phyloP scores from a whole-genome alignment of 2,113 vertebrate genomes.

The Platysternon megacephalum region DNA sequence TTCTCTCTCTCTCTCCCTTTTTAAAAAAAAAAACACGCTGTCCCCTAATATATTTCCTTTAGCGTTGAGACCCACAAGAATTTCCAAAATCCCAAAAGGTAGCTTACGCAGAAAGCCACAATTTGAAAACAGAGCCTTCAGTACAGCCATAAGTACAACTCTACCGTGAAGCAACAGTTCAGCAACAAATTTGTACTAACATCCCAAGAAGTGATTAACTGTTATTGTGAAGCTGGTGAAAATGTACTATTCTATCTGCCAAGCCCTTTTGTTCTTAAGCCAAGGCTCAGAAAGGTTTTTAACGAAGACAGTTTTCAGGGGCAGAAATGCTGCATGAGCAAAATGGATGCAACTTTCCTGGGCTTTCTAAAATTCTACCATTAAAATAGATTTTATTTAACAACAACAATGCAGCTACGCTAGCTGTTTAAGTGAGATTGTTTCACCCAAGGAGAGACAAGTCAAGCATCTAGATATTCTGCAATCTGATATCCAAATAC shows the following conservation, averaged over 20 bases:
- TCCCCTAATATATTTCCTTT: background rate
- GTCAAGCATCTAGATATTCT: background rate
- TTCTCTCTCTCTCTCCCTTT: background rate
- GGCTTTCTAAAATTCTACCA: background rate
- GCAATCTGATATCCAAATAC: background rate
- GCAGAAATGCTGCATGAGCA: background rate
- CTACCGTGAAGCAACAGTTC: background rate
- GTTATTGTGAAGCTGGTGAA: background rate
- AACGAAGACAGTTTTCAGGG: background rate
- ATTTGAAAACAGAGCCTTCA: background rate
- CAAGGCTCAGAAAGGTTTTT: background rate
- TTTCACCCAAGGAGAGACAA: background rate
- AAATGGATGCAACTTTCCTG: background rate
- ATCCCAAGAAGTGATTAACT: background rate
- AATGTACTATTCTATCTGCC: background rate
- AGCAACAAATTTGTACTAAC: background rate
- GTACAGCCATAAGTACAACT: rapidly evolving
- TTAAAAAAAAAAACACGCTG: background rate
- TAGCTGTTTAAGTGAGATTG: background rate
- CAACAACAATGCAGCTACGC: background rate
- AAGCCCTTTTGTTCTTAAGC: background rate
- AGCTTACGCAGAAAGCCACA: background rate
- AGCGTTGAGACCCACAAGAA: background rate
- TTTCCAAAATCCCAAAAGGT: background rate
- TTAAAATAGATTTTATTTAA: background rate